phyloP scores from a whole-genome alignment of 2,888 invertebrate genomes.

The Nemurella pictetii region DNA sequence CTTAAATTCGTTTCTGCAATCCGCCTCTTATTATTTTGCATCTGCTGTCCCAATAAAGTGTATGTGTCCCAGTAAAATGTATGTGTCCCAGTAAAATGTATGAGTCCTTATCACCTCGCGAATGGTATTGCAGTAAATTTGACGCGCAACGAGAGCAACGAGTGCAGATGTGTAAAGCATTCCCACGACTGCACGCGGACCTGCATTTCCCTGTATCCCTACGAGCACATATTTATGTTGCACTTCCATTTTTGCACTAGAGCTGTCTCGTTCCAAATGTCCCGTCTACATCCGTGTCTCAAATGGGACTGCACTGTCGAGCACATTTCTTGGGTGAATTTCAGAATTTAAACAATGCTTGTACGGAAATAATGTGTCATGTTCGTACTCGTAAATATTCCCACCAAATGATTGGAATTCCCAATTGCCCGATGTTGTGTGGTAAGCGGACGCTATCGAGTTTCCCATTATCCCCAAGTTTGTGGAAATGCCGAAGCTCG shows the following conservation, averaged over 20 bases:
- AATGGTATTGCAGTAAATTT: background rate
- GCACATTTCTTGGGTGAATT: background rate
- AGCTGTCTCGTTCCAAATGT: background rate
- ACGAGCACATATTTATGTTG: background rate
- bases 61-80: background rate
- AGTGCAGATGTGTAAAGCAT: background rate
- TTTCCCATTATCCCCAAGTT: too few species aligned
- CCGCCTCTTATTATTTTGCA: background rate
- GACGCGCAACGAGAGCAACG: background rate
- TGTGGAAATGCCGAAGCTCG: too few species aligned
- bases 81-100: background rate
- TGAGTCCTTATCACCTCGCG: background rate
- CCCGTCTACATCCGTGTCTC: background rate
- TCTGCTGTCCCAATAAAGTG: background rate
- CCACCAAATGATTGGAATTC: background rate
- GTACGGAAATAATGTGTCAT: background rate
- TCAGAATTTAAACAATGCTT: background rate
- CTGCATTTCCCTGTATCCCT: background rate
- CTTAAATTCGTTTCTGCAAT: background rate
- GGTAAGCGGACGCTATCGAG: too few species aligned
- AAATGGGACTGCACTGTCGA: background rate
- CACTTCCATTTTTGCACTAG: background rate
- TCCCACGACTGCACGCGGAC: background rate
- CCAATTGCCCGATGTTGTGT: too few species aligned
- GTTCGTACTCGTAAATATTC: background rate